These are phyloP conservation scores for Sebastes fasciatus DNA, from an alignment of 2,113 vertebrate species.

Conservation along the genomic window DNA sequence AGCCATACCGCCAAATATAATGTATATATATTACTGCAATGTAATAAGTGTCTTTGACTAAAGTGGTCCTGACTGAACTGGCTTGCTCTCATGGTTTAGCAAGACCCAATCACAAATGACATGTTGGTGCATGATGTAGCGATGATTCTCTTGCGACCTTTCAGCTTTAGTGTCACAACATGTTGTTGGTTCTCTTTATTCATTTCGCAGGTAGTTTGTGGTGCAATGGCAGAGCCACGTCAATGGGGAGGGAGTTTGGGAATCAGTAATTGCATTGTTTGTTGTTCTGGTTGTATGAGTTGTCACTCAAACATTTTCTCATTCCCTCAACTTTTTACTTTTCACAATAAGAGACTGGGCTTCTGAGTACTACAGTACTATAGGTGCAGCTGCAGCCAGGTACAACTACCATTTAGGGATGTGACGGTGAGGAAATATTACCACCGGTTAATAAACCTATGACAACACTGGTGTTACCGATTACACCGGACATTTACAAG, in stretches of 20 bases:
- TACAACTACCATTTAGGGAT: neutral
- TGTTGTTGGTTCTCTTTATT: neutral
- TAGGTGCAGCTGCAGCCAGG: conserved; percentile 16
- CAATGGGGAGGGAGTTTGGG: neutral
- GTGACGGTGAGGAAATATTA: too few relatives aligned
- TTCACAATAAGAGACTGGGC: neutral
- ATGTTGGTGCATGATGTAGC: conserved; percentile 1
- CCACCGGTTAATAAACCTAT: too few relatives aligned
- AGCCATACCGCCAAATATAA: too few relatives aligned
- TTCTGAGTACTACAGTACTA: neutral
- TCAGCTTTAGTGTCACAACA: neutral
- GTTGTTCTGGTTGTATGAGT: neutral
- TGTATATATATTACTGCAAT: too few relatives aligned
- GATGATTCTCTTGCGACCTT: conserved; percentile 12
- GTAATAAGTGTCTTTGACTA: too few relatives aligned
- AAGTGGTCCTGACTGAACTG: too few relatives aligned
- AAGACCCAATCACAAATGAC: conserved; percentile 35
- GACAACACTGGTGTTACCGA: too few relatives aligned
- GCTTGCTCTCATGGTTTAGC: conserved; percentile 27
- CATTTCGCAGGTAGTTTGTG: neutral
- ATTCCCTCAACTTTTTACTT: neutral
- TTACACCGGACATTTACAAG: too few relatives aligned
- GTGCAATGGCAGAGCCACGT: neutral
- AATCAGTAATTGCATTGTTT: neutral
- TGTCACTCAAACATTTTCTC: neutral